phyloP scores from a whole-genome alignment of 2,888 invertebrate genomes.

The Andricus curvator region DNA sequence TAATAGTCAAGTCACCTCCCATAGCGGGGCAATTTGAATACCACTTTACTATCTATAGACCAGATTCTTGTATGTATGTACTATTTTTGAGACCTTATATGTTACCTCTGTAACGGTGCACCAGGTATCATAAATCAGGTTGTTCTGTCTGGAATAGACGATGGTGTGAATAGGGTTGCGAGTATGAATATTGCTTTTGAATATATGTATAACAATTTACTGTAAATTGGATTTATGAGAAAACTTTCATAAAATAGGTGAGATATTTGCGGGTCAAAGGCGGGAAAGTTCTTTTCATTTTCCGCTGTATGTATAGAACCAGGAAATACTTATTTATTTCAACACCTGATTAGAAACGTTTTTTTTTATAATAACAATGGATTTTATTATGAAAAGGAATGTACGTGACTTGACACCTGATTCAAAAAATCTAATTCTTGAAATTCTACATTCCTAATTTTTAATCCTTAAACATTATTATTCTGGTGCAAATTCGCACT shows the following conservation, averaged over 20 bases:
- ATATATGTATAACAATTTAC: slow-evolving; percentile 28
- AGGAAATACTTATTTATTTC: too few relatives aligned
- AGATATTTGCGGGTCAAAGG: background rate
- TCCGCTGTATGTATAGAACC: background rate
- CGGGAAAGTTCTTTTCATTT: slow-evolving; percentile 6
- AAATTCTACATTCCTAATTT: too few relatives aligned
- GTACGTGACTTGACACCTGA: too few relatives aligned
- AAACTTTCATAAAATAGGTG: background rate
- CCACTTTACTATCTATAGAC: slow-evolving; percentile 16
- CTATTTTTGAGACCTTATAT: slow-evolving; percentile 31
- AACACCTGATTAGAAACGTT: too few relatives aligned
- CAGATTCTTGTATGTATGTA: slow-evolving; percentile 28
- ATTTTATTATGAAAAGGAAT: too few relatives aligned
- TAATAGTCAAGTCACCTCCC: slow-evolving; percentile 37
- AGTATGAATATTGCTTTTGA: slow-evolving; percentile 27
- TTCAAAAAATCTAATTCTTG: too few relatives aligned
- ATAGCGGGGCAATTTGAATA: slow-evolving; percentile 28
- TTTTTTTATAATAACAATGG: too few relatives aligned
- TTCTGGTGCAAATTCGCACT: too few relatives aligned
- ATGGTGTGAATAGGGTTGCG: slow-evolving; percentile 37
- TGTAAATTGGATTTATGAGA: slow-evolving; percentile 11
- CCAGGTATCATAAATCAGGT: slow-evolving; percentile 11
- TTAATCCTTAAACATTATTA: too few relatives aligned
- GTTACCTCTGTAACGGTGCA: slow-evolving; percentile 24
- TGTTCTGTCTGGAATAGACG: slow-evolving; percentile 7